Evolutionary conservation across 2,113 vertebrate species (phyloP).

Genomic region (Grantiella picta): DNA sequence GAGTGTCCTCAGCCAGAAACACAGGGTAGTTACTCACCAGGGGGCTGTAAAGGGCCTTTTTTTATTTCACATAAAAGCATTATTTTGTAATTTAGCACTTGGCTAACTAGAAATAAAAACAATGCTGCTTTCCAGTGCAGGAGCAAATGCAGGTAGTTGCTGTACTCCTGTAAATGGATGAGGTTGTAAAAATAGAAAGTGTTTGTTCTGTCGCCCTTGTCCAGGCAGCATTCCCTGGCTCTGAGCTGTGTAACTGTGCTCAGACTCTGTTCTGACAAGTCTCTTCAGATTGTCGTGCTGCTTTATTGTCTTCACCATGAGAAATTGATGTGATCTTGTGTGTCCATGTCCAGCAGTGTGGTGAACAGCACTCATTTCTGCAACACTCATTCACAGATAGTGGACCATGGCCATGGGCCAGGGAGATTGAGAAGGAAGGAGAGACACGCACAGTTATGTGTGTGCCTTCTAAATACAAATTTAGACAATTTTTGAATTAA

Average conservation of each 20-base stretch:
- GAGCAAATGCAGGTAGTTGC: neutral
- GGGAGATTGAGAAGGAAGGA: neutral
- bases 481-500: neutral
- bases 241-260: neutral
- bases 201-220: neutral
- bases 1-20: conserved; percentile 30
- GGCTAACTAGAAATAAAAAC: neutral
- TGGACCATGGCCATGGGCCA: neutral
- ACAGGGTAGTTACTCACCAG: neutral
- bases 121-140: neutral
- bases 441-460: rapidly evolving
- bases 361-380: neutral
- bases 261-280: neutral
- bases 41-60: neutral
- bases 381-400: neutral
- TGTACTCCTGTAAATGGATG: neutral
- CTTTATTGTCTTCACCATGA: neutral
- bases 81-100: neutral
- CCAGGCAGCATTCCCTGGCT: neutral
- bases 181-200: neutral
- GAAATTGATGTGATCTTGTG: neutral
- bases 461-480: neutral
- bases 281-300: neutral
- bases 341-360: neutral
- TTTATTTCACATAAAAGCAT: neutral